These are phyloP conservation scores for Drosophila kohkoa DNA, from an alignment of 1,140 invertebrate species.

Conservation along the genomic window DNA sequence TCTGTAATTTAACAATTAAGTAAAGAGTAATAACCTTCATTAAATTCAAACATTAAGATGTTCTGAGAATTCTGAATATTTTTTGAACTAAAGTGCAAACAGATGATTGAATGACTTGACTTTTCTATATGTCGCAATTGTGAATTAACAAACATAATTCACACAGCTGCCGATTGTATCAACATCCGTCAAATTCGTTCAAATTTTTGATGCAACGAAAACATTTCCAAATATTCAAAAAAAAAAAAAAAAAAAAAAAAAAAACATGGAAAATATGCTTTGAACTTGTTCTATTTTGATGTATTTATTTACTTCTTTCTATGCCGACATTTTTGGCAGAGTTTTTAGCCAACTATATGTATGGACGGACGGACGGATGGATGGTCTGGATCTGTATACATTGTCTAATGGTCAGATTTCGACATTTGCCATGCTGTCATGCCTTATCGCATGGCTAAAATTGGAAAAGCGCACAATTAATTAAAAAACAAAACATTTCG, in stretches of 20 bases:
- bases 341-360: neutral
- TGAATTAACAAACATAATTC: constrained; percentile 31
- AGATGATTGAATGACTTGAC: neutral
- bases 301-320: constrained; percentile 26
- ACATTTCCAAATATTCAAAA: constrained; percentile 47
- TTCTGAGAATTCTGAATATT: no score
- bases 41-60: no score
- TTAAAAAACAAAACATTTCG: constrained; percentile 45
- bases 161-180: constrained; percentile 38
- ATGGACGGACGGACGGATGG: neutral
- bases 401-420: constrained; percentile 26
- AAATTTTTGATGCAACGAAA: constrained; percentile 40
- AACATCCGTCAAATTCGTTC: constrained; percentile 43
- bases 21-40: no score
- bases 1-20: no score
- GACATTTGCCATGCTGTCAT: constrained; percentile 26
- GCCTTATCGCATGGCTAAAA: constrained; percentile 63
- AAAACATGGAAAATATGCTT: constrained; percentile 37
- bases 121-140: constrained; percentile 30
- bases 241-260: constrained; percentile 22
- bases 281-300: constrained; percentile 53
- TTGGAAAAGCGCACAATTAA: constrained; percentile 62
- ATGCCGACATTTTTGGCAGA: constrained; percentile 5
- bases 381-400: neutral
- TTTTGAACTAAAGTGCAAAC: neutral